Percentiles rank a stretch among this genome's conserved stretches.
Evolutionary conservation across 2,888 invertebrate species (phyloP).

Genomic region (Ichneumoninae sp.): DNA sequence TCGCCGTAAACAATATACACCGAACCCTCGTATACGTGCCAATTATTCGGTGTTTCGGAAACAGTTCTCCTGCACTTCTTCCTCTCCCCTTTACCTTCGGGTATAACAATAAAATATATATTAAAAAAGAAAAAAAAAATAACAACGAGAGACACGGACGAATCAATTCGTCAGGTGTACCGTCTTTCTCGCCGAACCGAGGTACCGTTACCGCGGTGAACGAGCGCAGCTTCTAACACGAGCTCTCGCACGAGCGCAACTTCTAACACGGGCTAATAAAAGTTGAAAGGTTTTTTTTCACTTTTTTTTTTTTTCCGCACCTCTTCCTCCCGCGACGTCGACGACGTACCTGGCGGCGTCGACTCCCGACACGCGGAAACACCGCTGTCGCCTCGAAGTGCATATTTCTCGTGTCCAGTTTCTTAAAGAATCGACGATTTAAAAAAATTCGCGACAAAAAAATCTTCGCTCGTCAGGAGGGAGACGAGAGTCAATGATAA

Average conservation of each 20-base stretch:
- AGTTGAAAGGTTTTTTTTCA: background rate
- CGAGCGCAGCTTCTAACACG: background rate
- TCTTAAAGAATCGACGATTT: background rate
- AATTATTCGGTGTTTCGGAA: slow-evolving; percentile 29
- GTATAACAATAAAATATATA: background rate
- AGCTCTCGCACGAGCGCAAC: background rate
- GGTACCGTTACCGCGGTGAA: slow-evolving; percentile 5
- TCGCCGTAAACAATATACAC: slow-evolving; percentile 62
- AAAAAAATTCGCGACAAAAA: slow-evolving; percentile 21
- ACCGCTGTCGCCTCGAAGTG: background rate
- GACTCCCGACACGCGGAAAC: slow-evolving; percentile 41
- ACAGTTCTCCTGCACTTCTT: background rate
- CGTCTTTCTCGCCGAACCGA: slow-evolving; percentile 2
- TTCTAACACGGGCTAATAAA: background rate
- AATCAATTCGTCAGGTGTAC: slow-evolving; percentile 14
- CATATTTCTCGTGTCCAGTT: slow-evolving; percentile 7
- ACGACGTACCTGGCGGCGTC: slow-evolving; percentile 53
- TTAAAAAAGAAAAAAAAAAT: background rate
- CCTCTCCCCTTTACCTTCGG: slow-evolving; percentile 10
- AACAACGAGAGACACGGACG: background rate
- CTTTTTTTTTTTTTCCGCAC: background rate
- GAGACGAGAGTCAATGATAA: slow-evolving; percentile 58
- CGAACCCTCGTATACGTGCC: slow-evolving; percentile 18
- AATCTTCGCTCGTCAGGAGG: slow-evolving; percentile 19
- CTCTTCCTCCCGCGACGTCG: background rate